Evolutionary conservation across 2,888 invertebrate species (phyloP).

Genomic region (Steinernema carpocapsae): DNA sequence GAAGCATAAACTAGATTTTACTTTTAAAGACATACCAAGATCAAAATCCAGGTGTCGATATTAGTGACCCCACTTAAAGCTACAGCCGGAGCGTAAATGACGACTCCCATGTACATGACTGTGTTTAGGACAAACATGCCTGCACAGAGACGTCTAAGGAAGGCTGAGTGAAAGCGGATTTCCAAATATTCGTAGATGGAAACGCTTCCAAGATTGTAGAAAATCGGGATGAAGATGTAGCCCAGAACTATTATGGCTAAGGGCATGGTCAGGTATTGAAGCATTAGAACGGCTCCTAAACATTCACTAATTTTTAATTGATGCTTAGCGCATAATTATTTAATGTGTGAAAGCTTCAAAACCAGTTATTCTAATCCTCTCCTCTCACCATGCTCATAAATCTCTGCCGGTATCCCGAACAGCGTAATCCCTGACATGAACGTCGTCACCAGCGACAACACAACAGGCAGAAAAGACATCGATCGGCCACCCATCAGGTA

Average conservation of each 20-base stretch:
- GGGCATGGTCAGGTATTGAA: neutral
- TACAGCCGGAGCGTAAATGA: slow-evolving; percentile 34
- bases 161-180: slow-evolving; percentile 34
- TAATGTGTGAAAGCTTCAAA: too few species aligned
- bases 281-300: slow-evolving; percentile 3
- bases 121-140: slow-evolving; percentile 34
- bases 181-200: slow-evolving; percentile 42
- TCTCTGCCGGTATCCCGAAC: slow-evolving; percentile 34
- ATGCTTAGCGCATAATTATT: too few species aligned
- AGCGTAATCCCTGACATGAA: slow-evolving; percentile 33
- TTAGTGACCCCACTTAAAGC: slow-evolving; percentile 25
- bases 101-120: slow-evolving; percentile 29
- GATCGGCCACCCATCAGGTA: slow-evolving; percentile 34
- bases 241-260: slow-evolving; percentile 6
- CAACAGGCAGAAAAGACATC: slow-evolving; percentile 33
- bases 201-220: slow-evolving; percentile 33
- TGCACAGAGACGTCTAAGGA: slow-evolving; percentile 34
- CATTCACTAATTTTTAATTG: too few species aligned
- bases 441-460: slow-evolving; percentile 36
- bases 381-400: slow-evolving; percentile 31
- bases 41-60: slow-evolving; percentile 8
- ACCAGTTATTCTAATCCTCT: too few species aligned
- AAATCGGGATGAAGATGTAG: slow-evolving; percentile 38
- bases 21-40: slow-evolving; percentile 22
- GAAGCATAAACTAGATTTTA: too few species aligned